Percentiles rank a stretch among this genome's conserved stretches.
These are phyloP conservation scores for Drosophila cracens DNA, from an alignment of 2,888 invertebrate species.

Conservation along the genomic window DNA sequence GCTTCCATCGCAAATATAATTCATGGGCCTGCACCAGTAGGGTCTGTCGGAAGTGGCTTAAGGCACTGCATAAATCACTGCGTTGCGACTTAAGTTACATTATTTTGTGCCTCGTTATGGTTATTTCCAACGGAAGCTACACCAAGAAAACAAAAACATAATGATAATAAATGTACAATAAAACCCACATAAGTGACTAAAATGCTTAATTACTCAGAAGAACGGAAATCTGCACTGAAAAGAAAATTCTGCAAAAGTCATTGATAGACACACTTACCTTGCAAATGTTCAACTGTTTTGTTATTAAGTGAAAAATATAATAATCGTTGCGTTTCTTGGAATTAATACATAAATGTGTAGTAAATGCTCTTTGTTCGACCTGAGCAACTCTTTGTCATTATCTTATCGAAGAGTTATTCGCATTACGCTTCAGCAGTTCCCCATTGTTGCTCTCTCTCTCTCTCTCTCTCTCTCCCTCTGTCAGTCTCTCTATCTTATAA, in stretches of 20 bases:
- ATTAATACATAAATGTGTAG: conserved; percentile 34
- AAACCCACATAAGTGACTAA: background rate
- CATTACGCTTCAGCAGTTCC: background rate
- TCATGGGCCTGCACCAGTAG: background rate
- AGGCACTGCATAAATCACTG: conserved; percentile 16
- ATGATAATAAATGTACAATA: background rate
- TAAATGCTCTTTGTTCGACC: conserved; percentile 52
- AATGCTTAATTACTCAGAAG: conserved; percentile 10
- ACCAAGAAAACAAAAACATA: background rate
- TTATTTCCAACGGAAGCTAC: conserved; percentile 10
- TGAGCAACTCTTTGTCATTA: conserved; percentile 47
- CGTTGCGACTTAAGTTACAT: conserved; percentile 1
- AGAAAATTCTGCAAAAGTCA: background rate
- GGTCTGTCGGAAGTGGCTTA: background rate
- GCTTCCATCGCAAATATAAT: background rate
- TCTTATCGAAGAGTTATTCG: conserved; percentile 49
- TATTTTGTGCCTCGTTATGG: conserved; percentile 22
- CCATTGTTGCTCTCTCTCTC: background rate
- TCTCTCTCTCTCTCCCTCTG: background rate
- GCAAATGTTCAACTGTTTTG: background rate
- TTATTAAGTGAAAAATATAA: background rate
- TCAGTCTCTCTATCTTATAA: background rate
- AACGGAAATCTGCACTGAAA: background rate
- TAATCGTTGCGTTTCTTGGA: conserved; percentile 39
- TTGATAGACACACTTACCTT: background rate